These are phyloP conservation scores for Piaya cayana DNA, from an alignment of 2,113 vertebrate genomes.

Conservation along the genomic window DNA sequence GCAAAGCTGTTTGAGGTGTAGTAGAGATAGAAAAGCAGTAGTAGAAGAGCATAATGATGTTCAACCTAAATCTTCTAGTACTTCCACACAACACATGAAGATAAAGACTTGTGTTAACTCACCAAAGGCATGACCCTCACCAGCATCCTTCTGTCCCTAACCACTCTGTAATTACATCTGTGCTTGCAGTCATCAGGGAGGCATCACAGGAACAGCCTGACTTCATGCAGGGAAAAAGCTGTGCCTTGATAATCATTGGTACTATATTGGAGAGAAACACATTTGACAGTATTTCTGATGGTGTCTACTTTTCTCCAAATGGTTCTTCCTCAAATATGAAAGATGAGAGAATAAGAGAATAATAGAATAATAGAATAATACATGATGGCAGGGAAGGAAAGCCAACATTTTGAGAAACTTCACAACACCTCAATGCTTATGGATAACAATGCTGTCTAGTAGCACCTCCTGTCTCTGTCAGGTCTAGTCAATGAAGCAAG, in stretches of 20 bases:
- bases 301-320: neutral
- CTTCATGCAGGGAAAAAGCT: neutral
- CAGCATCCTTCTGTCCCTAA: neutral
- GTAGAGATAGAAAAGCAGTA: too few species aligned
- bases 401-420: neutral
- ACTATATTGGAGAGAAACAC: neutral
- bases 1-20: rapidly evolving
- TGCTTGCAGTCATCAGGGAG: neutral
- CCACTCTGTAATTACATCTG: neutral
- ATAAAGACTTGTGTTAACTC: neutral
- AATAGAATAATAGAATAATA: too few species aligned
- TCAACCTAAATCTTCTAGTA: neutral
- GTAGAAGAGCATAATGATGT: neutral
- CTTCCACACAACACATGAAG: neutral
- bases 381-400: rapidly evolving
- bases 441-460: rapidly evolving
- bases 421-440: neutral
- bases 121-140: neutral
- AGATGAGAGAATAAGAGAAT: neutral
- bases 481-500: neutral
- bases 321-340: neutral
- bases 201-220: neutral
- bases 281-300: neutral
- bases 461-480: neutral
- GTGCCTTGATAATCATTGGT: neutral